Evolutionary conservation across 2,113 vertebrate genomes (phyloP), one percentile per base, ranked within the genome.

Genomic region (Picathartes gymnocephalus): DNA sequence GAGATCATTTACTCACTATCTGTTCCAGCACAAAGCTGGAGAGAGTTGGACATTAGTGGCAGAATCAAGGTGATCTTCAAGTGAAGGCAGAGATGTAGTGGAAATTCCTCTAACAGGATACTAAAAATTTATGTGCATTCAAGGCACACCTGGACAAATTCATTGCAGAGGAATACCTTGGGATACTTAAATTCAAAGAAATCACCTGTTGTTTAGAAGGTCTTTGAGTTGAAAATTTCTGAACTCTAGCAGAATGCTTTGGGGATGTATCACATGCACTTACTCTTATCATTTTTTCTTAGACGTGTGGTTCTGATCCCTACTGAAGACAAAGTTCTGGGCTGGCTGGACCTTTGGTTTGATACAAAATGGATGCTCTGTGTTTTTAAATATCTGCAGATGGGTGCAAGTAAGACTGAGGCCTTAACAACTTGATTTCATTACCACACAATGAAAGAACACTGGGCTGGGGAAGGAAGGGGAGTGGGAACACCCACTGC

Each of bases 381-480:
- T 54, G 21, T 9, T 79, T 91, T 79, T 88, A 73, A 69, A 18
- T 73, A 54, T 62, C 33, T 65, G 20, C 9, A 53, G 25, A 27
- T 45, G 15, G 7, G 48, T 58, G 7, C 8, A 66, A 50, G 10
- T 53, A 22, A 62, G 40, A 60, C 35, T 54, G 47, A 86, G 15
- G 11, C 27, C 23, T 51, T 54, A 35, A n/a, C 2, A 77, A 57
- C 5, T 53, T 42, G 9, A 48, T 61, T 85, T 88, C 21, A 53
- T 22, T 11, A 61, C 7, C 6, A n/a, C 20, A 6, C 13, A 89
- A 64, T 28, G 39, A 76, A n/a, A 79, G 19, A 68, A 53, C 13
- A 57, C 0, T 0, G 2, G 13, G 6, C 3, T 0, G 6, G 4
- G 21, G 7, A 30, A 69, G 7, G 21, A 62, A 35, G 4, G 4